Evolutionary conservation across 2,888 invertebrate species (phyloP).

Genomic region (Aphrophora alni): DNA sequence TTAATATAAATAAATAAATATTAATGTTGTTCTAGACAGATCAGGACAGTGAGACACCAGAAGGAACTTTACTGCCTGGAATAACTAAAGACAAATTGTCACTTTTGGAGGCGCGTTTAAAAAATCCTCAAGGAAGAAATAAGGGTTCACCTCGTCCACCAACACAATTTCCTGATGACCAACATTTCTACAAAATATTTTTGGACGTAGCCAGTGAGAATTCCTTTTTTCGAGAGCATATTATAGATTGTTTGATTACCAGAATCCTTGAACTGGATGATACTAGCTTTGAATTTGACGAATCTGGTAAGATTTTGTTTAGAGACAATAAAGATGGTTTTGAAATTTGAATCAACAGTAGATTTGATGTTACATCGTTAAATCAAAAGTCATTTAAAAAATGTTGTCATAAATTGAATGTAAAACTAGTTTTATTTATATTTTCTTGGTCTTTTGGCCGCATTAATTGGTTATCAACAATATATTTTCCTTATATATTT

Average conservation of each 20-base stretch:
- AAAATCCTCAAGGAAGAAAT: constrained; percentile 2
- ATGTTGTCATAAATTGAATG: too few species aligned
- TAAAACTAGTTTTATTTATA: too few species aligned
- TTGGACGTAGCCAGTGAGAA: constrained; percentile 21
- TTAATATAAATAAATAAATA: too few species aligned
- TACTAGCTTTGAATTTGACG: constrained; percentile 17
- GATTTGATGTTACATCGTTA: too few species aligned
- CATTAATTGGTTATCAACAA: too few species aligned
- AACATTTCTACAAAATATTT: constrained; percentile 39
- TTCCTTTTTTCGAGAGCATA: constrained; percentile 21
- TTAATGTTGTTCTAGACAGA: neutral
- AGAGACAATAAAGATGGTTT: too few species aligned
- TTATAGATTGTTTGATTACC: constrained; percentile 28
- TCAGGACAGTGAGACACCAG: neutral
- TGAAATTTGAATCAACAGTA: too few species aligned
- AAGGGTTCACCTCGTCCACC: constrained; percentile 20
- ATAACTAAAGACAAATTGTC: constrained; percentile 32
- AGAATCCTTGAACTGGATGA: constrained; percentile 13
- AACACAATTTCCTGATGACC: constrained; percentile 30
- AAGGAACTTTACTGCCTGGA: constrained; percentile 19
- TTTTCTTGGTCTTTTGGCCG: too few species aligned
- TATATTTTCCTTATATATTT: too few species aligned
- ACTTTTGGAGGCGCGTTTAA: constrained; percentile 27
- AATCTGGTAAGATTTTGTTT: constrained; percentile 23
- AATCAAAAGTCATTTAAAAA: too few species aligned